Base-by-base conservation (phyloP, 2,797 vertebrate genomes). In the Gadopsis marmoratus region DNA sequence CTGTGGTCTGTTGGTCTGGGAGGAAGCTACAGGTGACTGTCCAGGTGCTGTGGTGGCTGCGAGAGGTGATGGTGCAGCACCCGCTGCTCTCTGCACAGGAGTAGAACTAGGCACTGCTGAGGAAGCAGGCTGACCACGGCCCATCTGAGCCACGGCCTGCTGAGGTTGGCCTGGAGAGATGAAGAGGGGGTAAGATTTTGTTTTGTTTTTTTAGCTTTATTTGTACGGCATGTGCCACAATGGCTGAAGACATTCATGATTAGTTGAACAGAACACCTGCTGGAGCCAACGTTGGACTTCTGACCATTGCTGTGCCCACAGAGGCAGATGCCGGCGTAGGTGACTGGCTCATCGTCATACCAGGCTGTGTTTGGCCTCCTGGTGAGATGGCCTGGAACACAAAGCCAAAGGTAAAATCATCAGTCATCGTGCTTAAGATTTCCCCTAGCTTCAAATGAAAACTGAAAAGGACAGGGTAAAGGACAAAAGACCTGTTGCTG, bases 221-320 rank as follows among this genome's bases (percentile, higher is more conserved):
- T 50, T 19, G 10, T 26, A 53, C 14, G 6, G 4, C 1, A 3
- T 7, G 3, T 54, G n/a, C 7, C 51, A 70, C 21, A 12, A 29
- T 43, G 12, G 8, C 14, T 26, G 43, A n/a, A 13, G 11, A 62
- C 23, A 21, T 23, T 83, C 85, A 88, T 86, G 71, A 82, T 83
- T 79, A 89, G 82, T 87, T 73, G 73, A 92, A 92, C 64, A 89
- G 85, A 89, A 89, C 94, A 97, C 97, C 97, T 97, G 96, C 97
- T 53, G 97, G 97, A 82, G 96, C 94, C 92, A 96, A 89, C 13
- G 96, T 86, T 53, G 97, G 96, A 48, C 96, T 94, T 82, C 96
- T 95, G 68, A 96, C 96, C 85, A 96, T 92, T 29, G 96, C 78
- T 89, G 97, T 95, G 37, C 96, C 96, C 41, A 97, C 86, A 1